These are phyloP conservation scores for Oreochromis tanganicae DNA, from an alignment of 2,113 vertebrate species.

Conservation along the genomic window DNA sequence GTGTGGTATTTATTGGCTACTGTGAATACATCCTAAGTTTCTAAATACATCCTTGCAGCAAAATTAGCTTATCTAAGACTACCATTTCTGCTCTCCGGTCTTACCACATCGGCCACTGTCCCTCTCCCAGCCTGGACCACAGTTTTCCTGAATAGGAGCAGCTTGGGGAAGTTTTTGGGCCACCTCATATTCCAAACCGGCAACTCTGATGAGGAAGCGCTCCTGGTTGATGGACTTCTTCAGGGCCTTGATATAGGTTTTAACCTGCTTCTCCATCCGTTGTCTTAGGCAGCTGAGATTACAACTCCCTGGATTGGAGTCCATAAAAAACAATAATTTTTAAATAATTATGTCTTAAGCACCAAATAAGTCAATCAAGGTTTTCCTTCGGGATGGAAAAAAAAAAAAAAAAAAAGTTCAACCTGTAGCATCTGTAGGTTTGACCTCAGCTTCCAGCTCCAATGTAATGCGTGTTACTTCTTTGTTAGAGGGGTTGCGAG, in stretches of 20 bases:
- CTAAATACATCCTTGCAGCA: neutral
- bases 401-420: neutral
- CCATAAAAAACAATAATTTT: neutral
- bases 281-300: conserved; percentile 88
- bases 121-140: conserved; percentile 82
- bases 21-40: neutral
- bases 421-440: conserved; percentile 91
- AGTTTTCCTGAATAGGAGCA: conserved; percentile 46
- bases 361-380: neutral
- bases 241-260: conserved; percentile 89
- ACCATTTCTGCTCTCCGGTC: conserved; percentile 14
- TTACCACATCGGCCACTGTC: conserved; percentile 91
- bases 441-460: conserved; percentile 93
- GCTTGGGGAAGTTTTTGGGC: conserved; percentile 81
- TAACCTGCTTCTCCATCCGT: conserved; percentile 89
- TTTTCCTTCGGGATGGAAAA: neutral
- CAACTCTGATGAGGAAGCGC: conserved; percentile 89
- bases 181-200: conserved; percentile 91
- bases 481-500: conserved; percentile 86
- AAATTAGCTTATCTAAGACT: neutral
- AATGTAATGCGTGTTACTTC: conserved; percentile 91
- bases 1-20: neutral
- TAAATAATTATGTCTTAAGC: neutral
- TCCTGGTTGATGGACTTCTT: conserved; percentile 98
- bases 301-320: conserved; percentile 76